A percentile compares a stretch with the other conserved stretches of the same genome.
Evolutionary conservation across 37 sponge, comb jelly and placozoan genomes (phyloP).

Genomic region (Ianthella basta): DNA sequence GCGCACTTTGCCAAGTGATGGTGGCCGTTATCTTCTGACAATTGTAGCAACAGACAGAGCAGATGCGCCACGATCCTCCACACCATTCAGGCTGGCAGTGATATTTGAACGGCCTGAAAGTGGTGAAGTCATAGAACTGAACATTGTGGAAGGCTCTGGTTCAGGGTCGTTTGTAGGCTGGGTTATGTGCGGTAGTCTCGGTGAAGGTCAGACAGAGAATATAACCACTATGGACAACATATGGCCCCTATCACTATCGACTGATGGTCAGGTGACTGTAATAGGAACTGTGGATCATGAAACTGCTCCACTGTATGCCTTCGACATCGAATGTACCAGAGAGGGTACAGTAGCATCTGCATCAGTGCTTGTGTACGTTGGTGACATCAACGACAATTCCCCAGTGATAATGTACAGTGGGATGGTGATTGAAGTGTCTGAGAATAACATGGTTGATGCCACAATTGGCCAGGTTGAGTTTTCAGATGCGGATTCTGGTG

Average conservation of each 20-base stretch:
- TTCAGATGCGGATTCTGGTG: conserved; percentile 4
- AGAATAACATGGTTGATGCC: neutral
- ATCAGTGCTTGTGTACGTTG: neutral
- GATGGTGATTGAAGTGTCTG: neutral
- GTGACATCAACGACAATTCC: neutral
- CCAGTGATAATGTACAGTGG: neutral
- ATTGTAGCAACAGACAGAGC: conserved; percentile 1
- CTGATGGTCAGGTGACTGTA: neutral
- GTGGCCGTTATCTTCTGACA: neutral
- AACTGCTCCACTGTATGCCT: neutral
- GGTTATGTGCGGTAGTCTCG: neutral
- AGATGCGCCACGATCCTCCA: neutral
- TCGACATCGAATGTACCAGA: neutral
- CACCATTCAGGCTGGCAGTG: neutral
- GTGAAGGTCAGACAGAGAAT: neutral
- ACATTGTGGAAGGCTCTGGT: neutral
- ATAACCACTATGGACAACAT: neutral
- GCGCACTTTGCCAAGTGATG: neutral
- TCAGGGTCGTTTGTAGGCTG: neutral
- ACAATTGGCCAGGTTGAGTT: neutral
- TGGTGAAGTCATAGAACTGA: neutral
- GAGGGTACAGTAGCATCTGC: neutral
- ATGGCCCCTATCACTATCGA: neutral
- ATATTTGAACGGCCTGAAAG: neutral
- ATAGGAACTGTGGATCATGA: neutral